Evolutionary conservation across 2,888 invertebrate genomes (phyloP).

Genomic region (Perizoma flavofasciatum): DNA sequence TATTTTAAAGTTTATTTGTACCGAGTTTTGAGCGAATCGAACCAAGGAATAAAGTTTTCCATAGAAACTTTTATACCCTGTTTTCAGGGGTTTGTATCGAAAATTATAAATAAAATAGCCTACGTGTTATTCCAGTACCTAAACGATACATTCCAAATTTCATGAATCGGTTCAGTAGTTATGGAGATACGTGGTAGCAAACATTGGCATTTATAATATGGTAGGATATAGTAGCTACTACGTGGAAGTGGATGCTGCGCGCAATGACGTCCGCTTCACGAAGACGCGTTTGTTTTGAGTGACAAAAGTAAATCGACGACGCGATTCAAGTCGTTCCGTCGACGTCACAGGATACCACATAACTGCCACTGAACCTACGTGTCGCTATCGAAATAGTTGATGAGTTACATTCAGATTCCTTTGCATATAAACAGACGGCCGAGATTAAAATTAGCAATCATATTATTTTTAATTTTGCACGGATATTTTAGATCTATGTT

Average conservation of each 20-base stretch:
- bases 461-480: slow-evolving; percentile 30
- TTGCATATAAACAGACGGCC: slow-evolving; percentile 63
- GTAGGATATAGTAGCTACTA: slow-evolving; percentile 10
- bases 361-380: slow-evolving; percentile 54
- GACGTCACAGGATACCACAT: slow-evolving; percentile 66
- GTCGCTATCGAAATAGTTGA: slow-evolving; percentile 74
- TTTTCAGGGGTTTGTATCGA: no score
- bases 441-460: slow-evolving; percentile 41
- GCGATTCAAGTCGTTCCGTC: slow-evolving; percentile 40
- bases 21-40: no score
- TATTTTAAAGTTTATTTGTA: no score
- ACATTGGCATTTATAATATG: no score
- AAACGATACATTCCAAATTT: no score
- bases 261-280: slow-evolving; percentile 30
- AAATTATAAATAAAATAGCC: no score
- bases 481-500: slow-evolving; percentile 32
- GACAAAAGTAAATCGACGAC: slow-evolving; percentile 36
- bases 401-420: slow-evolving; percentile 68
- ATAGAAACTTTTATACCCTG: no score
- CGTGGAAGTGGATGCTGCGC: slow-evolving; percentile 16
- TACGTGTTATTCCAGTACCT: no score
- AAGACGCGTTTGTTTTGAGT: slow-evolving; percentile 28
- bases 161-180: no score
- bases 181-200: no score
- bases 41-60: no score